phyloP scores from a whole-genome alignment of 2,888 invertebrate genomes.

The Choreutis nemorana region DNA sequence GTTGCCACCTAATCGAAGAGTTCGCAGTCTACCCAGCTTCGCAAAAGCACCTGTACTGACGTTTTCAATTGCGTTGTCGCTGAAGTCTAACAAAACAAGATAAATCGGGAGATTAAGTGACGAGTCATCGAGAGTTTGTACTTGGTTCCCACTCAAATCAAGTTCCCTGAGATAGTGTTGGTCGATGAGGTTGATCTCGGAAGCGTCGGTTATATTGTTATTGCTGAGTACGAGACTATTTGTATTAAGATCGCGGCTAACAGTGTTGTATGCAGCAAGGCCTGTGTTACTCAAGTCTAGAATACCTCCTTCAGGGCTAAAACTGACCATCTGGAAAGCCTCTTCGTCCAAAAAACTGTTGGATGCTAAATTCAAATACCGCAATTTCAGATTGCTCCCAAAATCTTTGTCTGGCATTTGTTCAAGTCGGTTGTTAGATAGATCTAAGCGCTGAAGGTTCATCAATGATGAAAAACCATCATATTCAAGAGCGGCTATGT shows the following conservation, averaged over 20 bases:
- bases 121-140: constrained; percentile 23
- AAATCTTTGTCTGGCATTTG: constrained; percentile 35
- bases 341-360: constrained; percentile 30
- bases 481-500: constrained; percentile 26
- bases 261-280: constrained; percentile 25
- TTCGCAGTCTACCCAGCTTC: constrained; percentile 22
- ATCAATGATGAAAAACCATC: constrained; percentile 37
- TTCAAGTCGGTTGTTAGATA: constrained; percentile 36
- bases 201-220: constrained; percentile 35
- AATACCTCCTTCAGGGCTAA: constrained; percentile 39
- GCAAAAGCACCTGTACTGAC: constrained; percentile 39
- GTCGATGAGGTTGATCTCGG: constrained; percentile 25
- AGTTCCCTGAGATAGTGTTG: constrained; percentile 28
- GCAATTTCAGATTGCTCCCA: constrained; percentile 28
- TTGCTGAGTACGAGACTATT: constrained; percentile 27
- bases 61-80: constrained; percentile 26
- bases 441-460: constrained; percentile 42
- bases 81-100: constrained; percentile 31
- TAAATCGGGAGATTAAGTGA: constrained; percentile 32
- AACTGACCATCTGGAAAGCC: constrained; percentile 29
- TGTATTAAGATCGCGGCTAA: constrained; percentile 30
- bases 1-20: constrained; percentile 35
- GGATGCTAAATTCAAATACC: constrained; percentile 35
- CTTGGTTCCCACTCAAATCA: constrained; percentile 35
- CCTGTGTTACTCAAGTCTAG: constrained; percentile 46